These are phyloP conservation scores for Caenorhabditis macrosperma DNA, from an alignment of 2,888 invertebrate species.

Conservation along the genomic window DNA sequence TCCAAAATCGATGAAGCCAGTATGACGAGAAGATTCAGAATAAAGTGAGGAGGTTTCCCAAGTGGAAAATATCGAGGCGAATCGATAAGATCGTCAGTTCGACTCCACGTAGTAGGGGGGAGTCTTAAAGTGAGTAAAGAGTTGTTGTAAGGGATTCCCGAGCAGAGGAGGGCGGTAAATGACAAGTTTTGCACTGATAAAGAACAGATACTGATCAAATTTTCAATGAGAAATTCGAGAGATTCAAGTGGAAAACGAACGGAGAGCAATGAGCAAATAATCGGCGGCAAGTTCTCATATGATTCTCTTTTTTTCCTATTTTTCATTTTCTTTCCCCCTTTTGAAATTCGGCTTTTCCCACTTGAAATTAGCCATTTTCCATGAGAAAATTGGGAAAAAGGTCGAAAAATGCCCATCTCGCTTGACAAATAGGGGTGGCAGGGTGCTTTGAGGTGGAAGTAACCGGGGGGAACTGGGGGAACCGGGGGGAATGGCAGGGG, in stretches of 20 bases:
- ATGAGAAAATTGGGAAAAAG: neutral
- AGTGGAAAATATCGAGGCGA: neutral
- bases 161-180: neutral
- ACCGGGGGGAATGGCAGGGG: neutral
- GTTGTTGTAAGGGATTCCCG: neutral
- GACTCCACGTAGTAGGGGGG: constrained; percentile 22
- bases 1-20: no score
- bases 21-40: no score
- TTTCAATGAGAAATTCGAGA: neutral
- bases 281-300: neutral
- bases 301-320: neutral
- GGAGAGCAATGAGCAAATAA: neutral
- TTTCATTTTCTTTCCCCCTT: neutral
- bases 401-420: no score
- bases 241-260: constrained; percentile 1
- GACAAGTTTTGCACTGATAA: neutral
- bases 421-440: neutral
- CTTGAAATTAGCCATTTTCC: no score
- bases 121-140: neutral
- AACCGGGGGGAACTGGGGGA: neutral
- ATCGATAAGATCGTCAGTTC: neutral
- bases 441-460: neutral
- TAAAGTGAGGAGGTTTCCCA: no score
- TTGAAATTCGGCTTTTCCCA: neutral
- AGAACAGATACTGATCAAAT: neutral